Evolutionary conservation across 2,797 vertebrate species (phyloP).

Genomic region (Pachyuromys duprasi): DNA sequence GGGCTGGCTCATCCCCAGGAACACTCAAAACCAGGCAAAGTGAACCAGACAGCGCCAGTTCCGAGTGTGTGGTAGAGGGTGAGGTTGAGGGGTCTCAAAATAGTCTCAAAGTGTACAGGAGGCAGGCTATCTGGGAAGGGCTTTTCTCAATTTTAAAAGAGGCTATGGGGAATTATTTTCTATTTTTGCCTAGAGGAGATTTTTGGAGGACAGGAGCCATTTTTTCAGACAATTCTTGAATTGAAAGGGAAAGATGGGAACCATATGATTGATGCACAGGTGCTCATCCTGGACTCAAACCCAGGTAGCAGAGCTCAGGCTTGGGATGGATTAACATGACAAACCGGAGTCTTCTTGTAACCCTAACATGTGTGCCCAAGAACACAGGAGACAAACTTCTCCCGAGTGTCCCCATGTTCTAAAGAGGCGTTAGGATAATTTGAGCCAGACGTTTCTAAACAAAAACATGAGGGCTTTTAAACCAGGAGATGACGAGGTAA

Average conservation of each 20-base stretch:
- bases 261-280: background rate
- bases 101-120: background rate
- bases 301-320: background rate
- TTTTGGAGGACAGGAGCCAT: background rate
- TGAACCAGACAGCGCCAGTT: background rate
- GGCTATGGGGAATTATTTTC: background rate
- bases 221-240: background rate
- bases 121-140: background rate
- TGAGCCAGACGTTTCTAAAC: background rate
- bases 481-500: background rate
- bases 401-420: background rate
- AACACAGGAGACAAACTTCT: background rate
- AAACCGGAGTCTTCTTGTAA: background rate
- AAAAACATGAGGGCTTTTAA: background rate
- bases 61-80: too few species aligned
- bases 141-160: background rate
- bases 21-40: background rate
- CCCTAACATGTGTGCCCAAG: background rate
- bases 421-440: background rate
- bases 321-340: background rate
- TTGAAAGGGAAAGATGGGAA: background rate
- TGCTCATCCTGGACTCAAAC: background rate
- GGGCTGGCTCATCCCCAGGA: background rate
- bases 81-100: too few species aligned
- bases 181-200: background rate